Base-by-base conservation (phyloP, 2,888 invertebrate genomes). In the Ellobium chinense region DNA sequence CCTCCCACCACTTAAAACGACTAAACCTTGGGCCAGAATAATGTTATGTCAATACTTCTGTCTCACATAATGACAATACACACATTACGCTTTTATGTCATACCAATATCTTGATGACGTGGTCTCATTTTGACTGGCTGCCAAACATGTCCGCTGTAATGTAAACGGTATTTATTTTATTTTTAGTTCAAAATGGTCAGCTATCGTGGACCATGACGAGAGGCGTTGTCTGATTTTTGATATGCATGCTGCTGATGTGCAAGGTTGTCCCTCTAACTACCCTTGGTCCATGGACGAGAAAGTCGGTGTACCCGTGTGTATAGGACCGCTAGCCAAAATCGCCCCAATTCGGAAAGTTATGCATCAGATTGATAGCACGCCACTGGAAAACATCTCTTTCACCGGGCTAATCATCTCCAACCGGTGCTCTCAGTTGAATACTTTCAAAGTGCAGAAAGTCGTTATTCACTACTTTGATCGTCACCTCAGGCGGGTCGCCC, bases 381-480 rank as follows among this genome's bases (percentile, higher is more conserved):
- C 12, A 4, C 34, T 56, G 12, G 37, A 37, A 18, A 72, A 72
- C 36, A 39, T 72, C 14, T 31, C 72, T 2, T 12, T 14, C 58
- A 72, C 72, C 18, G 72, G 72, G 0, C 36, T 58, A 34, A 27
- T 37, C 27, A 72, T 72, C 36, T 60, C 56, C 0, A 12, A 56
- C 1, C 2, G 14, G n/a, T 72, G 72, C 36, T 58, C 60, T 0
- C 21, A 60, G 5, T 58, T 58, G n/a, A 72, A 36, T 14, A 56
- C 58, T 60, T 56, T 72, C 5, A 54, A 60, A 36, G 72, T 72
- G 2, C 58, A 60, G 5, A 56, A 37, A 36, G 72, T 72, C 0
- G 56, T 60, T 12, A 60, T 72, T 27, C 60, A 72, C n/a, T 72
- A 58, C 27, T 72, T 37, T 27, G 72, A 72, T 60, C 34, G 72